phyloP scores from a whole-genome alignment of 2,888 invertebrate species.

The Athalia cordata region DNA sequence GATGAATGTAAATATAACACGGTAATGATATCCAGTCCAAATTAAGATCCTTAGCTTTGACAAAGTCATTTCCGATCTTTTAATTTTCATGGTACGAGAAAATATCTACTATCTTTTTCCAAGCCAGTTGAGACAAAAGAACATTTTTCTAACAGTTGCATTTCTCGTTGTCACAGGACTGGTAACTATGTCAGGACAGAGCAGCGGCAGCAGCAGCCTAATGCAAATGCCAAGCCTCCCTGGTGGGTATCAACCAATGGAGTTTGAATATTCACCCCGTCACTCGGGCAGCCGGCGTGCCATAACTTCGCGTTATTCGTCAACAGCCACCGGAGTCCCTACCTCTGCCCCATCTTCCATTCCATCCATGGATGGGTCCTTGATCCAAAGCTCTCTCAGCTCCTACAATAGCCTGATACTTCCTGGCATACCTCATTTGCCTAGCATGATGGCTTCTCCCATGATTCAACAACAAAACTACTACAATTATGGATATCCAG shows the following conservation, averaged over 20 bases:
- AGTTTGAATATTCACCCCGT: slow-evolving; percentile 83
- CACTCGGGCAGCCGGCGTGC: slow-evolving; percentile 68
- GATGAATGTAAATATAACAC: no score
- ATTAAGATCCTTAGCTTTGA: neutral
- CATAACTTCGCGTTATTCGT: slow-evolving; percentile 62
- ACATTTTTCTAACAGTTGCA: slow-evolving; percentile 17
- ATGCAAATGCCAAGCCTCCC: slow-evolving; percentile 70
- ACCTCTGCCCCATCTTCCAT: slow-evolving; percentile 67
- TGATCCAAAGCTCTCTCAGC: slow-evolving; percentile 74
- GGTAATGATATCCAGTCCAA: no score
- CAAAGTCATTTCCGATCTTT: slow-evolving; percentile 4
- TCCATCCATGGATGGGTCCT: slow-evolving; percentile 69
- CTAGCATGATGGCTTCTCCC: slow-evolving; percentile 69
- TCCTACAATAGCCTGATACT: slow-evolving; percentile 72
- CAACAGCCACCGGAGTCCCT: slow-evolving; percentile 61
- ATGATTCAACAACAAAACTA: slow-evolving; percentile 68
- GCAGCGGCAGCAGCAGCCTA: slow-evolving; percentile 62
- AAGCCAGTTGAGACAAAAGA: slow-evolving; percentile 8
- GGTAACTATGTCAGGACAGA: slow-evolving; percentile 72
- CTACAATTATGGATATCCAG: slow-evolving; percentile 69
- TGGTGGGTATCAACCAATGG: slow-evolving; percentile 80
- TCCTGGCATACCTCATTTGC: slow-evolving; percentile 72
- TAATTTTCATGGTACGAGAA: slow-evolving; percentile 1
- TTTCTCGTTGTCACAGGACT: slow-evolving; percentile 67
- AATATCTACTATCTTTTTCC: neutral